phyloP scores from a whole-genome alignment of 2,797 vertebrate species.

The Dermochelys coriacea region DNA sequence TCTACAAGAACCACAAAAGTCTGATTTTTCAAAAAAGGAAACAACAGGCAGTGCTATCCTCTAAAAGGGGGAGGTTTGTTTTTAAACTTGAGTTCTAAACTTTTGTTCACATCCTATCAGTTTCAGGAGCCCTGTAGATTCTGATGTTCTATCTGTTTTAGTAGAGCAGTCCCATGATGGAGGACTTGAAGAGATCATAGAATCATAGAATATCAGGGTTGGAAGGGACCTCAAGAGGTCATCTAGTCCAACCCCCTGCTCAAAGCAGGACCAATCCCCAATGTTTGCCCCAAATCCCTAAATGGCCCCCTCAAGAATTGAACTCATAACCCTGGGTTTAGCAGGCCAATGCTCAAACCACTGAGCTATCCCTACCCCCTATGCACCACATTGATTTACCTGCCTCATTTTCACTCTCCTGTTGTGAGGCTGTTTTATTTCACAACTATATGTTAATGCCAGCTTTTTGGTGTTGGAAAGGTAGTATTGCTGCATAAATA shows the following conservation, averaged over 20 bases:
- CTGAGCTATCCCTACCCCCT: too few relatives aligned
- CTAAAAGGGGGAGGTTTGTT: not conserved
- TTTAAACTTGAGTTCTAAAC: not conserved
- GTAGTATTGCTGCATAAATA: not conserved
- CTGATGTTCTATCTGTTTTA: not conserved
- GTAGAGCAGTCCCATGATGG: not conserved
- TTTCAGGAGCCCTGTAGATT: not conserved
- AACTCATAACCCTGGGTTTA: too few relatives aligned
- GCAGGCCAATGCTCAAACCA: too few relatives aligned
- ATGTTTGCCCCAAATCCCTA: too few relatives aligned
- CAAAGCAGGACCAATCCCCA: too few relatives aligned
- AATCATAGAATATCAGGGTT: too few relatives aligned
- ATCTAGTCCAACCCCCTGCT: too few relatives aligned
- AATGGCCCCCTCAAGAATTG: too few relatives aligned
- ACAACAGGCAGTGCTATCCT: fast-evolving
- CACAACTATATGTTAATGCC: not conserved
- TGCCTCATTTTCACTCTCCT: not conserved
- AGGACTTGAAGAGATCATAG: not conserved
- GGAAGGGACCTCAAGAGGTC: too few relatives aligned
- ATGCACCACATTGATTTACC: not conserved
- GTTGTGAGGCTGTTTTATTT: not conserved
- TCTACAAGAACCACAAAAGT: fast-evolving
- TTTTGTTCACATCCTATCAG: not conserved
- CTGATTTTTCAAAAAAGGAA: not conserved
- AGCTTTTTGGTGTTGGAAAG: not conserved